phyloP scores from a whole-genome alignment of 2,888 invertebrate genomes.

The Gymnoscelis rufifasciata region DNA sequence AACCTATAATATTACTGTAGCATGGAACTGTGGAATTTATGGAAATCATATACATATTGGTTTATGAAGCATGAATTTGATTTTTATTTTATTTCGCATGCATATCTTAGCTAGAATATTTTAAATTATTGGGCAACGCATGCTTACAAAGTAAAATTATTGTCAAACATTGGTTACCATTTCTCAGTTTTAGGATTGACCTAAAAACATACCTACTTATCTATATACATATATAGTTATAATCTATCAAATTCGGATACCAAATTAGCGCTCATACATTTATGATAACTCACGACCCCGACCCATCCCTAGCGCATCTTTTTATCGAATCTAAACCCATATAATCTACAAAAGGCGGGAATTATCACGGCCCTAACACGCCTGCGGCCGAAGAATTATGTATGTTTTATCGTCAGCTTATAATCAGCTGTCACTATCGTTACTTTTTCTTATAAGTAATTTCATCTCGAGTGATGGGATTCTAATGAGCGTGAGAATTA shows the following conservation, averaged over 20 bases:
- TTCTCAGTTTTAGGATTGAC: too few relatives aligned
- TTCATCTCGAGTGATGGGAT: conserved; percentile 60
- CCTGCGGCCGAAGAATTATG: conserved; percentile 69
- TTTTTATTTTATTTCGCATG: not conserved
- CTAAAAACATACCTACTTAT: too few relatives aligned
- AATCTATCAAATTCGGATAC: too few relatives aligned
- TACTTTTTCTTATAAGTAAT: conserved; percentile 73
- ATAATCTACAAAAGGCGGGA: conserved; percentile 34
- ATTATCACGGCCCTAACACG: conserved; percentile 51
- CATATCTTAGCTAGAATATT: too few relatives aligned
- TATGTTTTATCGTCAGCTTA: conserved; percentile 78
- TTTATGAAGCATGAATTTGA: not conserved
- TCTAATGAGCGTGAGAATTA: conserved; percentile 15
- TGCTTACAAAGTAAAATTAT: too few relatives aligned
- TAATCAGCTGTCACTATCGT: conserved; percentile 79
- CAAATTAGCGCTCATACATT: too few relatives aligned
- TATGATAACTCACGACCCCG: too few relatives aligned
- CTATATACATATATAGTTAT: too few relatives aligned
- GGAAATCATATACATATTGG: not conserved
- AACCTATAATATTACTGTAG: conserved; percentile 28
- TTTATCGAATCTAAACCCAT: not conserved
- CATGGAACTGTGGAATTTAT: conserved; percentile 19
- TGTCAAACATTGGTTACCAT: too few relatives aligned
- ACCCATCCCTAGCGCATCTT: not conserved
- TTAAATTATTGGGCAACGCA: too few relatives aligned